phyloP scores from a whole-genome alignment of 2,888 invertebrate genomes.

The Cerastis leucographa region DNA sequence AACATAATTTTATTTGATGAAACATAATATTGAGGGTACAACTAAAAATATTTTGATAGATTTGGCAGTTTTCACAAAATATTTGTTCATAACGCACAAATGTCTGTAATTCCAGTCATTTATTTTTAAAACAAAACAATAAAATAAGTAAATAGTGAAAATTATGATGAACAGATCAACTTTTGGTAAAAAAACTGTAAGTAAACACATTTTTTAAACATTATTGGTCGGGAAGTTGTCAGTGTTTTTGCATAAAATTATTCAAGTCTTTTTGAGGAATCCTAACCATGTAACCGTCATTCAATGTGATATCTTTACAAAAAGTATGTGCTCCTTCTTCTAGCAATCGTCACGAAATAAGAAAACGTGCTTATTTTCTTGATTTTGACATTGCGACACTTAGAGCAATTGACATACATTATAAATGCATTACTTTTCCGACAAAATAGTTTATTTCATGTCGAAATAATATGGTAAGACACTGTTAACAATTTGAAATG shows the following conservation, averaged over 20 bases:
- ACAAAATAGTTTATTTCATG: not conserved
- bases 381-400: not conserved
- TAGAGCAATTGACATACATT: not conserved
- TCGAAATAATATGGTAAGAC: not conserved
- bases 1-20: not conserved
- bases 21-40: conserved; percentile 35
- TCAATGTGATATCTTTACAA: not conserved
- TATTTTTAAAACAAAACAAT: conserved; percentile 24
- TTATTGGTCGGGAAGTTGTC: not conserved
- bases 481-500: not conserved
- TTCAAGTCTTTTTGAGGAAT: not conserved
- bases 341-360: not conserved
- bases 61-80: conserved; percentile 20
- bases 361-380: not conserved
- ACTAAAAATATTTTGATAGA: not conserved
- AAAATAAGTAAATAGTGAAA: not conserved
- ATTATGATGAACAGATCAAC: conserved; percentile 64
- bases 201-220: conserved; percentile 29
- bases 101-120: conserved; percentile 14
- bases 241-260: not conserved
- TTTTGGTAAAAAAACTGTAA: conserved; percentile 69
- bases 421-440: not conserved
- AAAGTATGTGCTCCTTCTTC: not conserved
- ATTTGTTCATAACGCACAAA: conserved; percentile 4
- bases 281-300: not conserved